These are phyloP conservation scores for Macrotrachela quadricornifera DNA, from an alignment of 1,140 invertebrate species.

Conservation along the genomic window DNA sequence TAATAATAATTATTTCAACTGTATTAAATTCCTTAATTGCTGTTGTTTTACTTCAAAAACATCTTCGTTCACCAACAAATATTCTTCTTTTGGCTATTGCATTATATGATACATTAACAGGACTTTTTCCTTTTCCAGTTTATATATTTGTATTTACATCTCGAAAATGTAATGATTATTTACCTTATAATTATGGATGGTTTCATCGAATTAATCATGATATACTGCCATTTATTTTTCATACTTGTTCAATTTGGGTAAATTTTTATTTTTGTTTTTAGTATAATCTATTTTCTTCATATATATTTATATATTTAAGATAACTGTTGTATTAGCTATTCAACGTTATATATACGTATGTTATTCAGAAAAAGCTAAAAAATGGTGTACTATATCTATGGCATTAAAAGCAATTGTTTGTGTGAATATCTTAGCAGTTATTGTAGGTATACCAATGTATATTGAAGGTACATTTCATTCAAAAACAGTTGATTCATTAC, in stretches of 20 bases:
- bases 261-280: no score
- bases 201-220: slow-evolving; percentile 22
- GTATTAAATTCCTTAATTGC: slow-evolving; percentile 66
- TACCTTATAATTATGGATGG: slow-evolving; percentile 39
- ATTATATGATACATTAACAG: slow-evolving; percentile 69
- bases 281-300: slow-evolving; percentile 21
- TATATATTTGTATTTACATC: slow-evolving; percentile 71
- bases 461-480: background rate
- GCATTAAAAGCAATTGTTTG: background rate
- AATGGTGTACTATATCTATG: background rate
- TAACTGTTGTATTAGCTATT: background rate
- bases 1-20: slow-evolving; percentile 62
- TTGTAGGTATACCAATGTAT: background rate
- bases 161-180: slow-evolving; percentile 46
- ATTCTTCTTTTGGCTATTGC: slow-evolving; percentile 57
- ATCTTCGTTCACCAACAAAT: slow-evolving; percentile 48
- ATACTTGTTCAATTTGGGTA: slow-evolving; percentile 69
- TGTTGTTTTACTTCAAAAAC: slow-evolving; percentile 42
- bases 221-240: slow-evolving; percentile 55
- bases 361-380: no score
- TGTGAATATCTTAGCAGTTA: background rate
- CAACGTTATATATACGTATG: background rate
- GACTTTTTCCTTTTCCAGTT: slow-evolving; percentile 62
- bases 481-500: background rate
- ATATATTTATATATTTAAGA: background rate